These are phyloP conservation scores for Capricornis sumatraensis DNA, from an alignment of 2,113 vertebrate species.

Conservation along the genomic window DNA sequence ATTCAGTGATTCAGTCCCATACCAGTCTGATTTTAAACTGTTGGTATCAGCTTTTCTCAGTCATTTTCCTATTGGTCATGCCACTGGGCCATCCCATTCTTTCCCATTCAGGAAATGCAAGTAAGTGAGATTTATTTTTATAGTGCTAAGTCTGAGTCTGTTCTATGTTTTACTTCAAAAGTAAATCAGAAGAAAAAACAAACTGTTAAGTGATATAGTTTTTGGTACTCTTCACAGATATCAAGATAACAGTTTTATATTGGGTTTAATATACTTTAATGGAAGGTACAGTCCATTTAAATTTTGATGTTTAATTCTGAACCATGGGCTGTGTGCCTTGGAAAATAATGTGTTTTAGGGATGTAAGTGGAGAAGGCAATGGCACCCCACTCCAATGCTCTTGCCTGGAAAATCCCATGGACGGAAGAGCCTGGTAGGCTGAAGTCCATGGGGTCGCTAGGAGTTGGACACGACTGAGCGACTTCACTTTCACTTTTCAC, in stretches of 20 bases:
- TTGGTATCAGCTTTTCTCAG: not conserved
- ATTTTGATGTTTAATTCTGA: not conserved
- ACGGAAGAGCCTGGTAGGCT: too few relatives aligned
- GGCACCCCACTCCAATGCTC: too few relatives aligned
- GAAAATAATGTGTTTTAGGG: not conserved
- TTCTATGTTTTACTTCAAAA: constrained; percentile 13
- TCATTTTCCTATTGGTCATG: constrained; percentile 37
- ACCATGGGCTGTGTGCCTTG: not conserved
- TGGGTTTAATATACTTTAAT: not conserved
- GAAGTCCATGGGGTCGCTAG: too few relatives aligned
- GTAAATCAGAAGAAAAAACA: not conserved
- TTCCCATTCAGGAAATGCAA: constrained; percentile 39
- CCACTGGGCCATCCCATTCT: not conserved
- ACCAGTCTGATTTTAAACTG: not conserved
- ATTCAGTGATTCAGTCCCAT: constrained; percentile 22
- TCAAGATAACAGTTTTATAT: not conserved
- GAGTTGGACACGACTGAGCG: too few relatives aligned
- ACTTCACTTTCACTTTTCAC: too few relatives aligned
- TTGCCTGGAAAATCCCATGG: too few relatives aligned
- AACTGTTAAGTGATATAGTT: not conserved
- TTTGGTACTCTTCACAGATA: not conserved
- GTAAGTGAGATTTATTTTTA: constrained; percentile 43
- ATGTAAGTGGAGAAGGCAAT: not conserved
- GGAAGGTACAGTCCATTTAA: not conserved
- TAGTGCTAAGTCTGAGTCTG: constrained; percentile 15